Evolutionary conservation across 2,888 invertebrate species (phyloP), one percentile per base, ranked within the genome.

Genomic region (Argyra leucocephala): DNA sequence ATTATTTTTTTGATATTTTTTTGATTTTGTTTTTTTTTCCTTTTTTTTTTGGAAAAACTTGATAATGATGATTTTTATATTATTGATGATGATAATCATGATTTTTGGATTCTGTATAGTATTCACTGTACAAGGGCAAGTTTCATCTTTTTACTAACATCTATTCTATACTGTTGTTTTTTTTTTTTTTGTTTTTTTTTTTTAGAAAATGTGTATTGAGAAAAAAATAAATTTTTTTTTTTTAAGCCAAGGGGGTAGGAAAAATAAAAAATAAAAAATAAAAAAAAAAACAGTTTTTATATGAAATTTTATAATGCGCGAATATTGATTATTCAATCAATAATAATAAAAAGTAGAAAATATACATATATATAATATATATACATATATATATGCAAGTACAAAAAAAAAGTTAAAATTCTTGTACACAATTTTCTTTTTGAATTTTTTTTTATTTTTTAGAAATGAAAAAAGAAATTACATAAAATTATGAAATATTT

Each of bases 241-340:
- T 37, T 26, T 26, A 4, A 26, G 26, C 26, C 26, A 26, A 26
- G 26, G 26, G n/a, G 26, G 26, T 26, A 26, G 26, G 26, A 26
- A 26, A n/a, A n/a, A n/a, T n/a, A n/a, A n/a, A n/a, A n/a, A n/a
- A n/a, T n/a, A n/a, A n/a, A n/a, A n/a, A n/a, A n/a, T n/a, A n/a
- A n/a, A n/a, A n/a, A n/a, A n/a, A n/a, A n/a, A n/a, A n/a, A n/a
- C n/a, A n/a, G n/a, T 37, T 37, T 37, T 37, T 37, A 37, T 37
- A 37, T 37, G 37, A 37, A 37, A 37, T 37, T 37, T 37, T 12
- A 37, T 37, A 37, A 37, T 37, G 37, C 37, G 37, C 37, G 37
- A 37, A 37, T 37, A 37, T 37, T 37, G 37, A 37, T 37, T 37
- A 37, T 37, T 37, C 37, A 37, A 37, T 37, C 37, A 37, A 37